phyloP scores from a whole-genome alignment of 1,140 invertebrate genomes.

The Apocrypta bakeri region DNA sequence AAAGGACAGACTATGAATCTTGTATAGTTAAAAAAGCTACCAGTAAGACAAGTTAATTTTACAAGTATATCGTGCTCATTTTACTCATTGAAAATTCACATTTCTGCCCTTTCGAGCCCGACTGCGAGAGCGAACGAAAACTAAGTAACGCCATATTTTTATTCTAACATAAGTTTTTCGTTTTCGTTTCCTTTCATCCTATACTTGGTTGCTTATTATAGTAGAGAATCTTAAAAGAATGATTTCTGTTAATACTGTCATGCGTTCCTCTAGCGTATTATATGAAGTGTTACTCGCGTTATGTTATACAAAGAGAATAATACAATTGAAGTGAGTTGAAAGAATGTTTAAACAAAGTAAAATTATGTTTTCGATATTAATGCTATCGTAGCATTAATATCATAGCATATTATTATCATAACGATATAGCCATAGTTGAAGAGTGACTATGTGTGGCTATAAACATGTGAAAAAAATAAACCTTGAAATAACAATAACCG shows the following conservation, averaged over 20 bases:
- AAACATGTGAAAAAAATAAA: no score
- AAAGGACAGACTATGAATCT: slow-evolving; percentile 1
- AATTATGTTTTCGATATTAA: neutral
- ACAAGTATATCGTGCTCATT: neutral
- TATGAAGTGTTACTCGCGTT: neutral
- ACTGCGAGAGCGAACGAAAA: neutral
- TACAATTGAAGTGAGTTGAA: neutral
- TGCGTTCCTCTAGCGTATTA: neutral
- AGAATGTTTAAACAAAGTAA: neutral
- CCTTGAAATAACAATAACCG: slow-evolving; percentile 18
- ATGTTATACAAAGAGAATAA: no score
- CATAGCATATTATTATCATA: no score
- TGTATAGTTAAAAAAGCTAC: slow-evolving; percentile 23
- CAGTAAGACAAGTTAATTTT: neutral
- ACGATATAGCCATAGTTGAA: slow-evolving; percentile 8
- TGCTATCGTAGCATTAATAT: neutral
- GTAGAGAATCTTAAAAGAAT: neutral
- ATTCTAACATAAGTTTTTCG: neutral
- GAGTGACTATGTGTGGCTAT: slow-evolving; percentile 18
- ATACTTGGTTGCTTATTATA: neutral
- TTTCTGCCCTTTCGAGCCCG: neutral
- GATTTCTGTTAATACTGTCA: slow-evolving; percentile 30
- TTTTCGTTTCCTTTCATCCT: neutral
- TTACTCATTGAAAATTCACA: neutral
- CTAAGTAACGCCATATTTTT: neutral